A percentile compares a stretch with the other conserved stretches of the same genome.
Evolutionary conservation across 2,888 invertebrate genomes (phyloP).

Genomic region (Brenthis hecate): DNA sequence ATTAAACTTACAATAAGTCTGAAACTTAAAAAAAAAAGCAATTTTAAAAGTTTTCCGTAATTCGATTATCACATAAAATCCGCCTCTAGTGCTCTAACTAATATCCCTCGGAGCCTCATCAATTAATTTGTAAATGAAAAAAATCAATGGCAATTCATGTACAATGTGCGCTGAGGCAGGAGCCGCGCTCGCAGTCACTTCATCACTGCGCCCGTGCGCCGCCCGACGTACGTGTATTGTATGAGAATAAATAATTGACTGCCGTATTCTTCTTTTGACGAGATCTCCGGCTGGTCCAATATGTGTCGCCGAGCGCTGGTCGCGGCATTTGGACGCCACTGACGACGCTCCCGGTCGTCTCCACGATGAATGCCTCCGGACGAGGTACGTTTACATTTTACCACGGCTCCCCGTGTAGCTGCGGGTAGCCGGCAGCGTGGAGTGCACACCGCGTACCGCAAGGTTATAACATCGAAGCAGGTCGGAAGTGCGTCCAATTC

Average conservation of each 20-base stretch:
- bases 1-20: too few relatives aligned
- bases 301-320: constrained; percentile 73
- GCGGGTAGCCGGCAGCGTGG: constrained; percentile 42
- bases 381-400: constrained; percentile 44
- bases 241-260: constrained; percentile 79
- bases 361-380: constrained; percentile 76
- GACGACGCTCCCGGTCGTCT: constrained; percentile 76
- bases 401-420: constrained; percentile 38
- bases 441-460: constrained; percentile 50
- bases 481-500: constrained; percentile 72
- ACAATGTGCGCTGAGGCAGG: constrained; percentile 39
- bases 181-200: constrained; percentile 63
- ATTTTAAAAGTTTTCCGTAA: too few relatives aligned
- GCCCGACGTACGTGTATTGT: constrained; percentile 76
- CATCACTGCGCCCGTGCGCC: constrained; percentile 69
- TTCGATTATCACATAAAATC: background rate
- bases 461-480: constrained; percentile 61
- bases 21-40: too few relatives aligned
- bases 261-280: constrained; percentile 80
- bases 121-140: constrained; percentile 34
- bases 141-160: constrained; percentile 38
- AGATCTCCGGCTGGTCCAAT: constrained; percentile 76
- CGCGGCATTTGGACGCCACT: constrained; percentile 77
- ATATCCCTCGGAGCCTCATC: constrained; percentile 13
- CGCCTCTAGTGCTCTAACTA: background rate